A percentile compares a stretch with the other conserved stretches of the same genome.
phyloP scores from a whole-genome alignment of 2,113 vertebrate genomes.

The human (Homo sapiens) region GRCh38 chr19:28400001-28400500 shows the following conservation, averaged over 20 bases:
- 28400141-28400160: not conserved
- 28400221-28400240: not conserved
- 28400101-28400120: not conserved
- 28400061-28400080: too few species aligned
- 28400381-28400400: not conserved
- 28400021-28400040: not conserved
- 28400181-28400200: not conserved
- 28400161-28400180: not conserved
- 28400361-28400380: too few species aligned
- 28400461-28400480: not conserved
- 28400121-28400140: not conserved
- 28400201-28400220: not conserved
- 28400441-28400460: not conserved
- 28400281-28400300: fast-evolving
- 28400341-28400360: not conserved
- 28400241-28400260: not conserved
- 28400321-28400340: too few species aligned
- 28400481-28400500: not conserved
- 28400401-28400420: not conserved
- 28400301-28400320: not conserved
- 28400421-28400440: not conserved
- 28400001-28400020: not conserved
- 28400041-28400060: not conserved
- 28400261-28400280: not conserved
- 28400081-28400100: not conserved